phyloP scores from a whole-genome alignment of 2,797 vertebrate genomes.

The Ceryle rudis region DNA sequence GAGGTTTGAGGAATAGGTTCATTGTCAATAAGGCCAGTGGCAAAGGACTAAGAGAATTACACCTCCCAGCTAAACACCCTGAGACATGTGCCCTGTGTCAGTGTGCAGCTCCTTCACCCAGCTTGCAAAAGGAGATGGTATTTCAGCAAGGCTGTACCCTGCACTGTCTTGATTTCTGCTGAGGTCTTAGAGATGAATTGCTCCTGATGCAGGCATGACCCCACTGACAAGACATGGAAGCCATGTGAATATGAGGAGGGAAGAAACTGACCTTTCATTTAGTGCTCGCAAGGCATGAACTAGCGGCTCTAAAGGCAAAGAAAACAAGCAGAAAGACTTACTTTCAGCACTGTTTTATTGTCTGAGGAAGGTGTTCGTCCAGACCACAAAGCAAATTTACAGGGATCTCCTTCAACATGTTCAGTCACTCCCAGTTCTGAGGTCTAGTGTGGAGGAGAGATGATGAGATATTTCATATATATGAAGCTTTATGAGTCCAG shows the following conservation, averaged over 20 bases:
- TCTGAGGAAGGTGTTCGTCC: conserved; percentile 97
- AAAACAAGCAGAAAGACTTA: conserved; percentile 62
- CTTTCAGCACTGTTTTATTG: conserved; percentile 97
- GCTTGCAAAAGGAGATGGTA: not conserved
- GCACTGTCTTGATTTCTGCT: not conserved
- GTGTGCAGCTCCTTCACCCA: not conserved
- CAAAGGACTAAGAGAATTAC: not conserved
- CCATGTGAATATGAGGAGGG: rapidly evolving
- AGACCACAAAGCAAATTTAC: conserved; percentile 98
- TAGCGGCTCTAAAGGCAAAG: not conserved
- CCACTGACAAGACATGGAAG: not conserved
- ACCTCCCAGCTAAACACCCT: not conserved
- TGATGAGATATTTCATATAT: not conserved
- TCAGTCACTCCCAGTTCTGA: conserved; percentile 97
- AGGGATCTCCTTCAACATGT: conserved; percentile 96
- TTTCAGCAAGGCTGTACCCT: not conserved
- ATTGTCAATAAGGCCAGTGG: not conserved
- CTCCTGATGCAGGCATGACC: not conserved
- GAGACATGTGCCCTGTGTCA: not conserved
- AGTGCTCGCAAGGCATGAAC: not conserved
- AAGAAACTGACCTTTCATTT: not conserved
- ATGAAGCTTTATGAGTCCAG: not conserved
- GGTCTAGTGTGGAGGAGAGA: conserved; percentile 84
- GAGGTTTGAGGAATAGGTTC: not conserved
- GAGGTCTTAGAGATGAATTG: not conserved